These are phyloP conservation scores for Drosophila saltans DNA, from an alignment of 1,140 invertebrate species.

Conservation along the genomic window DNA sequence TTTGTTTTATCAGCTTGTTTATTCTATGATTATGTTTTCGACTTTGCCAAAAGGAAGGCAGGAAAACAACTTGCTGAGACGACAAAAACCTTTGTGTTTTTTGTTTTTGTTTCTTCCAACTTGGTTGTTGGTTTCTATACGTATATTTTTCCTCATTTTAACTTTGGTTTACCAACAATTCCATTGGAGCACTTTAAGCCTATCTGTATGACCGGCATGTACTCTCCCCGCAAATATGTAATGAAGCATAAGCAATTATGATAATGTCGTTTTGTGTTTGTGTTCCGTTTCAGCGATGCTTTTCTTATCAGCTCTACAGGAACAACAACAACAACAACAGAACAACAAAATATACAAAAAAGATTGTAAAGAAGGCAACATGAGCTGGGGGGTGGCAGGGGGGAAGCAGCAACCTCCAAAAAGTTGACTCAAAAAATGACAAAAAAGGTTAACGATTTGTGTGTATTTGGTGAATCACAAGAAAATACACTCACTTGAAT, in stretches of 20 bases:
- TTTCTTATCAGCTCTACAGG: constrained; percentile 58
- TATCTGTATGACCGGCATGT: constrained; percentile 44
- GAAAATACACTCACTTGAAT: constrained; percentile 21
- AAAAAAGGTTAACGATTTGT: constrained; percentile 21
- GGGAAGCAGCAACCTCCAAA: constrained; percentile 35
- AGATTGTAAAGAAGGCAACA: constrained; percentile 7
- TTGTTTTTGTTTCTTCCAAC: constrained; percentile 15
- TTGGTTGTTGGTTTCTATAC: constrained; percentile 43
- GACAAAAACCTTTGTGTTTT: constrained; percentile 30
- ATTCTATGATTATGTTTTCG: constrained; percentile 65
- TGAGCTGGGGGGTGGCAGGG: background rate
- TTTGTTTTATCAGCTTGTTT: constrained; percentile 79
- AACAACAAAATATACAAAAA: constrained; percentile 7
- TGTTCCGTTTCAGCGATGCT: constrained; percentile 43
- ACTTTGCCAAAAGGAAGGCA: constrained; percentile 3
- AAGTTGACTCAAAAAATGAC: constrained; percentile 41
- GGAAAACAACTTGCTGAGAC: constrained; percentile 28
- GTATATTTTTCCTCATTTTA: constrained; percentile 13
- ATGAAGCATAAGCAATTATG: constrained; percentile 81
- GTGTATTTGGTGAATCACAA: background rate
- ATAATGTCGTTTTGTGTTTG: constrained; percentile 73
- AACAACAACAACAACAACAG: background rate
- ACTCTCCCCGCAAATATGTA: constrained; percentile 65
- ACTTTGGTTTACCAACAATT: background rate
- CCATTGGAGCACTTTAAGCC: constrained; percentile 37